Percentiles rank a stretch among this genome's conserved stretches.
phyloP scores from a whole-genome alignment of 1,140 invertebrate species.

The Cherax destructor region DNA sequence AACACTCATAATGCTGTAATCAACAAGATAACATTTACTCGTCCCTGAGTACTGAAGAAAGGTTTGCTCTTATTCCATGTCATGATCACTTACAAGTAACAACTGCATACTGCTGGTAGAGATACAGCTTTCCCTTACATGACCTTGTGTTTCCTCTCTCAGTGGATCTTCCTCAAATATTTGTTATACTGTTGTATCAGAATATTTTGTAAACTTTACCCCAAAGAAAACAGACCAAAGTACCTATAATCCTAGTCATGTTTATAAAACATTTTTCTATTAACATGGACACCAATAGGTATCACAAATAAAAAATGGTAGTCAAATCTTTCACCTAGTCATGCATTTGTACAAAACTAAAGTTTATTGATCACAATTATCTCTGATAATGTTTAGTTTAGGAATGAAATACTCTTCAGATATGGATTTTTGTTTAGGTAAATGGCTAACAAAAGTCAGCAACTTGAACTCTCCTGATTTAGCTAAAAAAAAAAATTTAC shows the following conservation, averaged over 20 bases:
- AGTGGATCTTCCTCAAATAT: not conserved
- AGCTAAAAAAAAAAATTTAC: too few species aligned
- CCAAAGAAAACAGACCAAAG: constrained; percentile 4
- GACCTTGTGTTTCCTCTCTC: not conserved
- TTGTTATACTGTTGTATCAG: not conserved
- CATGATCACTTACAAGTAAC: not conserved
- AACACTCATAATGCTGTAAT: not conserved
- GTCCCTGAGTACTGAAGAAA: not conserved
- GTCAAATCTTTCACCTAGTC: not conserved
- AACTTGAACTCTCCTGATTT: not conserved
- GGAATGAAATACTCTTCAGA: not conserved
- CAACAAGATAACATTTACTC: not conserved
- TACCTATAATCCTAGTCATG: not conserved
- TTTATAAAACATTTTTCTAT: not conserved
- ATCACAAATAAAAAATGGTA: not conserved
- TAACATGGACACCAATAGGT: not conserved
- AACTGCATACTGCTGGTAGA: not conserved
- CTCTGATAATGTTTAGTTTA: not conserved
- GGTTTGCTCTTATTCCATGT: not conserved
- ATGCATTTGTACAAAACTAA: not conserved
- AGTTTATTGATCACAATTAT: not conserved
- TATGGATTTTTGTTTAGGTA: not conserved
- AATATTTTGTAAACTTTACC: not conserved
- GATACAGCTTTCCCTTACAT: too few species aligned
- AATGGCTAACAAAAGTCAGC: not conserved